Evolutionary conservation across 2,113 vertebrate genomes (phyloP).

Genomic region (Terrapene triunguis): DNA sequence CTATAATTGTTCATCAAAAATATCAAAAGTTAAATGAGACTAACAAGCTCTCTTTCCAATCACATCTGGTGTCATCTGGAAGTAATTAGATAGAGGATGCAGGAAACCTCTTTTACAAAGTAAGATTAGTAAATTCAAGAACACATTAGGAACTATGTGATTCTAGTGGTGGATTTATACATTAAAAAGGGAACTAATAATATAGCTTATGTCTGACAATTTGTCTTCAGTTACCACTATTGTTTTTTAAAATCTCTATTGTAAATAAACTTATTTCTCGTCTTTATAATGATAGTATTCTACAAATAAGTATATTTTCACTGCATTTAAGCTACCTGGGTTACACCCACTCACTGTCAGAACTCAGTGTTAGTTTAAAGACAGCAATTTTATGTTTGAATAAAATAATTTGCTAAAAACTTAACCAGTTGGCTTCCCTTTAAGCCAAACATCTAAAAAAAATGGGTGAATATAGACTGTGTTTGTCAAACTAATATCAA

Average conservation of each 20-base stretch:
- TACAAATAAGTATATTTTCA: background rate
- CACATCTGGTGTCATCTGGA: background rate
- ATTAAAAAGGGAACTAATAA: background rate
- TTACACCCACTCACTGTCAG: background rate
- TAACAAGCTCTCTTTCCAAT: background rate
- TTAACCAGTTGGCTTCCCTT: background rate
- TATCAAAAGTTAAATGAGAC: background rate
- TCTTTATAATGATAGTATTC: background rate
- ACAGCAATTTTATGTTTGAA: too few species aligned
- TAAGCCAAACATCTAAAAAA: background rate
- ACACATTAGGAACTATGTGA: background rate
- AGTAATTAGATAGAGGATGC: background rate
- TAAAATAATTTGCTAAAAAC: too few species aligned
- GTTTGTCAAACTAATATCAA: background rate
- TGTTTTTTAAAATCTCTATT: background rate
- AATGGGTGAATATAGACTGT: background rate
- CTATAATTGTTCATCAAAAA: background rate
- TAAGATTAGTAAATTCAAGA: background rate
- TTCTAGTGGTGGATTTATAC: background rate
- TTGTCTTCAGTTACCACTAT: background rate
- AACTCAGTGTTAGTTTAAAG: too few species aligned
- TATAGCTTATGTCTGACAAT: background rate
- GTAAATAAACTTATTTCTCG: background rate
- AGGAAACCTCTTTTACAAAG: background rate
- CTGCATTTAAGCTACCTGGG: background rate